phyloP scores from a whole-genome alignment of 2,797 vertebrate species.

The Merluccius polli region DNA sequence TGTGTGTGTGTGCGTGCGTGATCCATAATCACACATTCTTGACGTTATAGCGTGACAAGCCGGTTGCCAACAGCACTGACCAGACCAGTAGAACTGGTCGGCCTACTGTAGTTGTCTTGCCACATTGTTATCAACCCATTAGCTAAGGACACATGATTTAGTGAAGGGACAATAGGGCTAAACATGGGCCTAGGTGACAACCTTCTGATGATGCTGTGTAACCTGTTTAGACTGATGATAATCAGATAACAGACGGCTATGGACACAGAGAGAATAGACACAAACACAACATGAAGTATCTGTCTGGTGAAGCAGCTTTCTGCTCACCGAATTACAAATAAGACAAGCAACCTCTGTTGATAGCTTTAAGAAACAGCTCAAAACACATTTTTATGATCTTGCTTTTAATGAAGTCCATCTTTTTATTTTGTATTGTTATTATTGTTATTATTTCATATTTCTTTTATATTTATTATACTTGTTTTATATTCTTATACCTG shows the following conservation, averaged over 20 bases:
- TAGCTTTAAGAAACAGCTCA: no score
- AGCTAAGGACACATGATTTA: not conserved
- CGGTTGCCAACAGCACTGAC: not conserved
- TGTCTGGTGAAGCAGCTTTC: no score
- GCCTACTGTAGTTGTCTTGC: not conserved
- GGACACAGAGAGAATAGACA: not conserved
- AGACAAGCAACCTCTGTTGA: no score
- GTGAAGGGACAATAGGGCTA: not conserved
- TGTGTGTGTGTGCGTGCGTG: not conserved
- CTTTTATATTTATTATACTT: no score
- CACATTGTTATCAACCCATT: not conserved
- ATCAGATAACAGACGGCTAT: not conserved
- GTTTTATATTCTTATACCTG: no score
- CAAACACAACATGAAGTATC: no score
- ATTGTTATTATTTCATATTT: no score
- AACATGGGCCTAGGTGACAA: not conserved
- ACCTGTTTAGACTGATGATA: not conserved
- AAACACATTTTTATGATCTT: no score
- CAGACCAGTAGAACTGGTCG: slow-evolving; percentile 37
- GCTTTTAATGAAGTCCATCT: no score
- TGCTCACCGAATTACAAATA: no score
- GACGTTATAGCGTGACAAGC: not conserved
- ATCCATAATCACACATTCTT: not conserved
- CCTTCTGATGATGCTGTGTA: not conserved
- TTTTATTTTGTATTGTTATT: no score